A percentile compares a stretch with the other conserved stretches of the same genome.
Evolutionary conservation across 2,113 vertebrate genomes (phyloP).

Genomic region (Lutjanus erythropterus): DNA sequence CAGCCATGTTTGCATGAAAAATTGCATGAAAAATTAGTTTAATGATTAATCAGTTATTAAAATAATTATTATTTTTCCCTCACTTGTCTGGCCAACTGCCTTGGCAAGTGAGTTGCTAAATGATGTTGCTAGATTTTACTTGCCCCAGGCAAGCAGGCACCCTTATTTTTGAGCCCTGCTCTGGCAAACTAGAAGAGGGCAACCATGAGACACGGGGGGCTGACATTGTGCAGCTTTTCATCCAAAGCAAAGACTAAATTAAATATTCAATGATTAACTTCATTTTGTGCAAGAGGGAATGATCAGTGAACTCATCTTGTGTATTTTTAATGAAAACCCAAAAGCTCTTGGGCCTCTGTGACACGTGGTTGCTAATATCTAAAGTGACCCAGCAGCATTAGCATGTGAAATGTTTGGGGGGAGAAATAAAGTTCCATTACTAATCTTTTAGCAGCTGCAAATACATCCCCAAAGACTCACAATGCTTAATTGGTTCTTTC

Average conservation of each 20-base stretch:
- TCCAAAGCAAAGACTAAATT: not conserved
- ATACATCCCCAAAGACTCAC: constrained; percentile 46
- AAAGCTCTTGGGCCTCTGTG: not conserved
- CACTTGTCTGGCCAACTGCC: too few relatives aligned
- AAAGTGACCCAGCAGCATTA: constrained; percentile 27
- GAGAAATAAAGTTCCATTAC: constrained; percentile 35
- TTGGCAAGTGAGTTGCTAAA: too few relatives aligned
- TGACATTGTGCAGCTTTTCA: not conserved
- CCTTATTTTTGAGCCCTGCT: too few relatives aligned
- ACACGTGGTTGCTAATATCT: constrained; percentile 18
- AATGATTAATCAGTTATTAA: too few relatives aligned
- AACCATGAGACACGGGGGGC: not conserved
- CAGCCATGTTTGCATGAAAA: too few relatives aligned
- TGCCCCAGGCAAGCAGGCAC: too few relatives aligned
- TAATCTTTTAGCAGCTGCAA: constrained; percentile 47
- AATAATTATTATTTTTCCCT: too few relatives aligned
- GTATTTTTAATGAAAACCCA: constrained; percentile 24
- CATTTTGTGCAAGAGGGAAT: not conserved
- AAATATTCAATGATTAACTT: not conserved
- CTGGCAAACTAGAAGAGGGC: too few relatives aligned
- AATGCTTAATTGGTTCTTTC: constrained; percentile 61
- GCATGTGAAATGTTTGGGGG: constrained; percentile 30
- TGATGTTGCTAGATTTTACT: too few relatives aligned
- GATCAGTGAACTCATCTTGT: constrained; percentile 27
- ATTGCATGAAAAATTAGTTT: too few relatives aligned